Percentiles rank a stretch among this genome's conserved stretches.
Conservation (phyloP, 2,888 invertebrate genomes). For the Pyralis farinalis region DNA sequence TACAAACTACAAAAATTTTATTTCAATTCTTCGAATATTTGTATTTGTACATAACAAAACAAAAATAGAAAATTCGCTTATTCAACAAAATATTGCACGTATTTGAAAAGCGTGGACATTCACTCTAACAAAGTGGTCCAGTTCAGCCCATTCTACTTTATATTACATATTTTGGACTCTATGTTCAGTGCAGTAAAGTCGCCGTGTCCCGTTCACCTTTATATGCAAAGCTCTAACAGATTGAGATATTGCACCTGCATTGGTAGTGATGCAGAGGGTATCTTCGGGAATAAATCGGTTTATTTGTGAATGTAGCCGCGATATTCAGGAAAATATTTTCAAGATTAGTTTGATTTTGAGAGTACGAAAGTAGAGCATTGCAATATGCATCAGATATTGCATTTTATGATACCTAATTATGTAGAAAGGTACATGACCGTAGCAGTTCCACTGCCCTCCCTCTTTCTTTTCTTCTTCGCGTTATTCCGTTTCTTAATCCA, state of each 20-base stretch:
- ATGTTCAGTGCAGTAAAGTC: background rate
- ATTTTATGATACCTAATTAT: too few relatives aligned
- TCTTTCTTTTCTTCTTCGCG: too few relatives aligned
- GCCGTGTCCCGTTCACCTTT: background rate
- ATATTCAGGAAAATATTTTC: slow-evolving; percentile 3
- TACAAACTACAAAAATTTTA: too few relatives aligned
- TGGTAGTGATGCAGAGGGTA: slow-evolving; percentile 10
- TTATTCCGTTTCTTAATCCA: too few relatives aligned
- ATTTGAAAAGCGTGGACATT: slow-evolving; percentile 7
- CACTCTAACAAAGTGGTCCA: slow-evolving; percentile 11
- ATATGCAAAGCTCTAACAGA: slow-evolving; percentile 12
- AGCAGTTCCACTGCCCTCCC: too few relatives aligned
- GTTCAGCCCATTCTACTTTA: background rate
- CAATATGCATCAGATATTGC: slow-evolving; percentile 8
- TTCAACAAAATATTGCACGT: slow-evolving; percentile 5
- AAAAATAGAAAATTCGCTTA: slow-evolving; percentile 5
- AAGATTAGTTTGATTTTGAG: slow-evolving; percentile 5
- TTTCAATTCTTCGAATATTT: too few relatives aligned
- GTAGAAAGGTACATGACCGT: too few relatives aligned
- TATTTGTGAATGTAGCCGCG: slow-evolving; percentile 5
- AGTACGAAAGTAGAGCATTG: slow-evolving; percentile 13
- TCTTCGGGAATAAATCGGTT: slow-evolving; percentile 8
- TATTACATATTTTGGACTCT: slow-evolving; percentile 1
- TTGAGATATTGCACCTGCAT: slow-evolving; percentile 27
- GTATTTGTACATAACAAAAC: too few relatives aligned